Percentiles rank a stretch among this genome's conserved stretches.
Evolutionary conservation across 2,113 vertebrate genomes (phyloP).

Genomic region (Cariama cristata): DNA sequence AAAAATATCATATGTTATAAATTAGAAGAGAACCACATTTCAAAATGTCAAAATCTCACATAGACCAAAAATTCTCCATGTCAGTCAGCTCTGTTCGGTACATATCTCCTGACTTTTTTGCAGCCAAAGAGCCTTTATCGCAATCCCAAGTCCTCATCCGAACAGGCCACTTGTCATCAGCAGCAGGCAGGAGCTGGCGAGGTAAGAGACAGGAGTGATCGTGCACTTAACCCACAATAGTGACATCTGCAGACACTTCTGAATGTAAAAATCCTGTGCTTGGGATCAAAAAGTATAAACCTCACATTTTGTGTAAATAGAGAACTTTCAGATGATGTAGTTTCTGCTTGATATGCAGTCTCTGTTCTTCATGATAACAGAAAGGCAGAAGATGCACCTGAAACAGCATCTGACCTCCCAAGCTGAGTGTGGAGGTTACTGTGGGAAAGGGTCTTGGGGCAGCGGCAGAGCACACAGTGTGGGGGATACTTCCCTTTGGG

Average conservation of each 20-base stretch:
- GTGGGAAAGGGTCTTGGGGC: background rate
- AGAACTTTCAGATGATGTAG: background rate
- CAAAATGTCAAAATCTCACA: background rate
- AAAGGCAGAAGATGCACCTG: background rate
- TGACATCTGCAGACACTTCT: background rate
- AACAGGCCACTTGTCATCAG: background rate
- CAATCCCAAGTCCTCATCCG: background rate
- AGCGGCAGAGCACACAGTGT: rapidly evolving
- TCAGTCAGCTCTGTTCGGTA: background rate
- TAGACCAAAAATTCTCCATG: background rate
- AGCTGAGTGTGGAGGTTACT: background rate
- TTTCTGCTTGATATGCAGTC: background rate
- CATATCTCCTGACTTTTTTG: background rate
- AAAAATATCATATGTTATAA: background rate
- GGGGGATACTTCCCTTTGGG: background rate
- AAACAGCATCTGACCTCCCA: background rate
- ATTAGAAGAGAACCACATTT: background rate
- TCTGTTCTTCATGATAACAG: background rate
- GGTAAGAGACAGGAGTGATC: background rate
- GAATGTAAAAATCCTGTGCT: background rate
- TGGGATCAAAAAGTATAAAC: background rate
- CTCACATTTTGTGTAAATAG: background rate
- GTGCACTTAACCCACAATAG: background rate
- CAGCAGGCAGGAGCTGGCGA: background rate
- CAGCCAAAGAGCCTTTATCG: background rate